Evolutionary conservation across 2,113 vertebrate species (phyloP), one percentile per base, ranked within the genome.

Genomic region (Anser cygnoides): DNA sequence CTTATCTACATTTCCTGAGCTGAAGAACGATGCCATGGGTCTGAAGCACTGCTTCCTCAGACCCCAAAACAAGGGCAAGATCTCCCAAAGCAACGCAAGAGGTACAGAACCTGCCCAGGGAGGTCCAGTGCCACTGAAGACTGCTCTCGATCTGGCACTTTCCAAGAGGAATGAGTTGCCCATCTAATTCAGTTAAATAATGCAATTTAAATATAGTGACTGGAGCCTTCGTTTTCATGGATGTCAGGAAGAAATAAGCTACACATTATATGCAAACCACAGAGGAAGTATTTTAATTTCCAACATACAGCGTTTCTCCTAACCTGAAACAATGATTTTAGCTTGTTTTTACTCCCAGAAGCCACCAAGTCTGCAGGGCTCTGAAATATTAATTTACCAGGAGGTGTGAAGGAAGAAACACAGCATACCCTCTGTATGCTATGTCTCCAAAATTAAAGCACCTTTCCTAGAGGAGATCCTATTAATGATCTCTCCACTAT

Each of bases 241-340:
- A 71, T 33, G 62, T 63, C 93, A 71, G 80, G 89, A 96, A 95
- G 87, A 92, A 61, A 74, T 70, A n/a, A 90, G 73, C 15, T 88
- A 28, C 67, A 78, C 41, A 84, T 71, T 86, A 43, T 0, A 13
- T 7, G 58, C 90, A 95, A 97, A 83, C 87, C 95, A 84, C 96
- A 95, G 70, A 96, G 96, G 95, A 96, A 92, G 19, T 19, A 54
- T 90, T 96, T 95, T 86, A 73, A 91, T 93, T 94, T 91, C 95
- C 92, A 93, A 33, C 68, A 55, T 28, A 59, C 89, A 13, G n/a
- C 3, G 0, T 82, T 89, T 49, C 92, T 94, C 84, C 93, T 78
- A 44, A 55, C 79, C 76, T 93, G 86, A 93, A 95, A 95, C 77
- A 81, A 94, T 1, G 21, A 55, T 61, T 92, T 59, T 4, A 79